Conservation (phyloP, 1,140 invertebrate genomes). For the Cydia pomonella region DNA sequence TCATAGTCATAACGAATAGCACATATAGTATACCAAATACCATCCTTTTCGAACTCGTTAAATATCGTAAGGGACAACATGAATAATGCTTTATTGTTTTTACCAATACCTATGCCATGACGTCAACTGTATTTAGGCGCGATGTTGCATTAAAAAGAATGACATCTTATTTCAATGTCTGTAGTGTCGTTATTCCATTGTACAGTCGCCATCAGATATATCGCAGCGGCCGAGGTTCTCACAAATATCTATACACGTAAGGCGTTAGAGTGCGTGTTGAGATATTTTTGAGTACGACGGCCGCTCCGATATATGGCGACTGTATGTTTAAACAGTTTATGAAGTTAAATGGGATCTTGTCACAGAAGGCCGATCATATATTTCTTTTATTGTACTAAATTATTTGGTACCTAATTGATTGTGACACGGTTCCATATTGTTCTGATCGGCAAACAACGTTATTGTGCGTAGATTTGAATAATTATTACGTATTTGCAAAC, state of each 20-base stretch:
- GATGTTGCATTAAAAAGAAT: neutral
- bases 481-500: neutral
- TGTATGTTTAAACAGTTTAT: neutral
- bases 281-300: too few relatives aligned
- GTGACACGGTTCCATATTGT: neutral
- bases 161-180: neutral
- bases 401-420: neutral
- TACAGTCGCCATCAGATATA: too few relatives aligned
- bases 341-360: neutral
- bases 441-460: neutral
- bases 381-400: slow-evolving; percentile 4
- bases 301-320: too few relatives aligned
- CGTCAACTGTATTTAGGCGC: neutral
- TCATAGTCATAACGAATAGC: neutral
- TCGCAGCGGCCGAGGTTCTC: too few relatives aligned
- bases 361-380: neutral
- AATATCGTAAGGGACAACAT: neutral
- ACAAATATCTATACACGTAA: too few relatives aligned
- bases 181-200: neutral
- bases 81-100: slow-evolving; percentile 9
- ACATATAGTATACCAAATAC: too few relatives aligned
- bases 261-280: too few relatives aligned
- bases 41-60: neutral
- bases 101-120: neutral
- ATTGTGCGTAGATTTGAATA: neutral